Conservation (phyloP, 2,888 invertebrate genomes). For the Aphidius colemani region DNA sequence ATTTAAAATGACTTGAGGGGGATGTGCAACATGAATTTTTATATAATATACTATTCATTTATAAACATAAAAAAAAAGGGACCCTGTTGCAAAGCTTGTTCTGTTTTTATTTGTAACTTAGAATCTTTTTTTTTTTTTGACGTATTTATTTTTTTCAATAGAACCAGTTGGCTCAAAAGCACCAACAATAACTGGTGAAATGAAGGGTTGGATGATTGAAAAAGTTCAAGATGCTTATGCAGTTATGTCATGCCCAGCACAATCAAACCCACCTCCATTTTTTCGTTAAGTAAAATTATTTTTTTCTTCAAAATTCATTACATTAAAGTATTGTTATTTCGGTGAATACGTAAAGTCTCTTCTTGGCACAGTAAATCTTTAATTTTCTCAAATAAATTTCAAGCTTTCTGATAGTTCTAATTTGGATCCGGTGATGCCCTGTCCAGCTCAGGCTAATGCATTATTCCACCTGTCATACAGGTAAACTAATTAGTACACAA, state of each 20-base stretch:
- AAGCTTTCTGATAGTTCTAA: background rate
- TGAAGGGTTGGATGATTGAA: slow-evolving; percentile 72
- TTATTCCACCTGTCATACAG: slow-evolving; percentile 62
- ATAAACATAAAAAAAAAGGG: too few species aligned
- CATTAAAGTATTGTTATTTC: too few species aligned
- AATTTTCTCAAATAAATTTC: too few species aligned
- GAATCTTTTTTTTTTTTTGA: too few species aligned
- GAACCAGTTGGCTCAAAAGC: slow-evolving; percentile 69
- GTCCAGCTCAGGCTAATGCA: slow-evolving; percentile 73
- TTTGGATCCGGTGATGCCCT: slow-evolving; percentile 66
- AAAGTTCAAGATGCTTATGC: slow-evolving; percentile 68
- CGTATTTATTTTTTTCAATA: slow-evolving; percentile 33
- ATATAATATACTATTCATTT: too few species aligned
- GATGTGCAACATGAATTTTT: too few species aligned
- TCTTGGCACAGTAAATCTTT: too few species aligned
- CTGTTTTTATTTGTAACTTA: too few species aligned
- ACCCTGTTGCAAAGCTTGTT: too few species aligned
- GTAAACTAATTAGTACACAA: too few species aligned
- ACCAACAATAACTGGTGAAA: slow-evolving; percentile 71
- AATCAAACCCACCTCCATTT: slow-evolving; percentile 72
- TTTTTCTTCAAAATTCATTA: too few species aligned
- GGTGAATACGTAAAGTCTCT: too few species aligned
- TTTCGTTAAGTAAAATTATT: slow-evolving; percentile 57
- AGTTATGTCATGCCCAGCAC: slow-evolving; percentile 73
- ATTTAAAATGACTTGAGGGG: background rate